Evolutionary conservation across 2,888 invertebrate genomes (phyloP).

Genomic region (Carpatolechia fugitivella): DNA sequence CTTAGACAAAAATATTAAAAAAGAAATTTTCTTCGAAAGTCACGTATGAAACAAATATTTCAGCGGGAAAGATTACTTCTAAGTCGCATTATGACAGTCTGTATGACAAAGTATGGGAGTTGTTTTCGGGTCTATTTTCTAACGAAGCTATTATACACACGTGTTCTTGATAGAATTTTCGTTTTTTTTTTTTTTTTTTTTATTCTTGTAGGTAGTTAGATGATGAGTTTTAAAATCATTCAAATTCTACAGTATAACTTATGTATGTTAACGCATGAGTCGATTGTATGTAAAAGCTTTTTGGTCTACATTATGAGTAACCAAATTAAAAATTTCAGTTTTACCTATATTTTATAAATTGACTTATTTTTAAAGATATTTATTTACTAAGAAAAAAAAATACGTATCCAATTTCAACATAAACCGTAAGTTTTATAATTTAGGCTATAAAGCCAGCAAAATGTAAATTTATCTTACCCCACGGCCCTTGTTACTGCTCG

Average conservation of each 20-base stretch:
- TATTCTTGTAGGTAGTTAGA: no score
- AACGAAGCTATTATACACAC: slow-evolving; percentile 11
- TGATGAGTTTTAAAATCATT: no score
- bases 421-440: no score
- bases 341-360: no score
- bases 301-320: no score
- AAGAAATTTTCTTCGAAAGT: slow-evolving; percentile 15
- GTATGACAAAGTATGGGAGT: slow-evolving; percentile 13
- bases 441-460: neutral
- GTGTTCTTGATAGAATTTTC: neutral
- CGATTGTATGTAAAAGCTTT: no score
- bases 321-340: no score
- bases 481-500: slow-evolving; percentile 28
- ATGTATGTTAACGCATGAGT: no score
- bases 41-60: slow-evolving; percentile 18
- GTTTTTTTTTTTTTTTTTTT: neutral
- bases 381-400: no score
- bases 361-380: no score
- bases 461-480: slow-evolving; percentile 32
- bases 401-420: no score
- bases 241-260: no score
- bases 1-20: slow-evolving; percentile 11
- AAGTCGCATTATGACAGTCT: slow-evolving; percentile 18
- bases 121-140: slow-evolving; percentile 12
- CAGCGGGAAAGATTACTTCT: slow-evolving; percentile 16